Conservation (phyloP, 2,888 invertebrate species). For the Nemotelus pantherinus region DNA sequence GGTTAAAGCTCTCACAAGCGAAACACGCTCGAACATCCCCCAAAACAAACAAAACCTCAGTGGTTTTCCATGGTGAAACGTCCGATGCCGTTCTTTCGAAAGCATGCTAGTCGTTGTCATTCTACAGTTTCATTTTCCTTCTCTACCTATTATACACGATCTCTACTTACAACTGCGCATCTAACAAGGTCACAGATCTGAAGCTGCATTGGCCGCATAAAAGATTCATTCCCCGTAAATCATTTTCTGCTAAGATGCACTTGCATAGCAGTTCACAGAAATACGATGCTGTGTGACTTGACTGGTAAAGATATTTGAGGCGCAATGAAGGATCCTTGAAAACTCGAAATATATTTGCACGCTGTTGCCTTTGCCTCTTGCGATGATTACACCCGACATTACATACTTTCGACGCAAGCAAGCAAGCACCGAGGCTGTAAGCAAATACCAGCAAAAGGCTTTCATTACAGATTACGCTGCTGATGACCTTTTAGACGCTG, state of each 20-base stretch:
- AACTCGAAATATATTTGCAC: slow-evolving; percentile 16
- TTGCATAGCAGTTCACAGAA: slow-evolving; percentile 11
- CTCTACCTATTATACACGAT: too few relatives aligned
- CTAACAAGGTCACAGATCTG: background rate
- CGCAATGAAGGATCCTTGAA: slow-evolving; percentile 12
- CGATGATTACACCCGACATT: slow-evolving; percentile 24
- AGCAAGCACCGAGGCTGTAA: background rate
- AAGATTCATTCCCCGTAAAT: slow-evolving; percentile 39
- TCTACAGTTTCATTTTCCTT: too few relatives aligned
- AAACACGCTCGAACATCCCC: too few relatives aligned
- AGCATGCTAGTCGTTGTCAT: too few relatives aligned
- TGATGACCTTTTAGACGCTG: slow-evolving; percentile 39
- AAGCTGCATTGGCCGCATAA: slow-evolving; percentile 33
- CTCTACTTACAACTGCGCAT: too few relatives aligned
- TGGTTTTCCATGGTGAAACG: too few relatives aligned
- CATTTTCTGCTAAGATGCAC: slow-evolving; percentile 38
- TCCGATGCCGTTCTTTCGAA: too few relatives aligned
- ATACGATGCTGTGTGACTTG: background rate
- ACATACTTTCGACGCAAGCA: background rate
- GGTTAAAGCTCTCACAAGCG: too few relatives aligned
- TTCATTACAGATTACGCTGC: slow-evolving; percentile 41
- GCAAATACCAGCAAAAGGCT: slow-evolving; percentile 35
- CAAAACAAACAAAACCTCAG: too few relatives aligned
- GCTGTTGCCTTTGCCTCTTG: slow-evolving; percentile 18
- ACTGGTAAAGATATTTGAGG: background rate